Conservation (phyloP, 2,888 invertebrate genomes). For the Ormyrus thymus region DNA sequence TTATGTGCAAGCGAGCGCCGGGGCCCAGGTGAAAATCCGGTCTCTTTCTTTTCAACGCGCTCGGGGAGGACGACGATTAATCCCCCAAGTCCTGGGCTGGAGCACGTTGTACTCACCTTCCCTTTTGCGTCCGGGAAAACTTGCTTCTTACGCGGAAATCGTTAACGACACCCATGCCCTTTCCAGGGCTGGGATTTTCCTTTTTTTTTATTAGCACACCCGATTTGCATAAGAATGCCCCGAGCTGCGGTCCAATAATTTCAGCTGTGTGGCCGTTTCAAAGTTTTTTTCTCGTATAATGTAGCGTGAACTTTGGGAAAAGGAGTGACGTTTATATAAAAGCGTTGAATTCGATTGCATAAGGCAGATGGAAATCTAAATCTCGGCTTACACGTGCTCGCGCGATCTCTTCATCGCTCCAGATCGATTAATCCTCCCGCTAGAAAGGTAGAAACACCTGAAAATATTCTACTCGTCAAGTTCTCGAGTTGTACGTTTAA, state of each 20-base stretch:
- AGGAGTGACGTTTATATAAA: too few relatives aligned
- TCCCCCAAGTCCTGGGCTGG: constrained; percentile 35
- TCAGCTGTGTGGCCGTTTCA: too few relatives aligned
- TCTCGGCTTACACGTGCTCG: neutral
- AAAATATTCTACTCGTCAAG: constrained; percentile 1
- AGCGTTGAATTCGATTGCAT: too few relatives aligned
- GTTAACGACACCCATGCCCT: too few relatives aligned
- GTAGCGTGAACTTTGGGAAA: too few relatives aligned
- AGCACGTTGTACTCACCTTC: constrained; percentile 27
- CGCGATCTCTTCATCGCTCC: neutral
- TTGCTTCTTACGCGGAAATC: too few relatives aligned
- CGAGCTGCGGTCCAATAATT: too few relatives aligned
- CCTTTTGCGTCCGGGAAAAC: too few relatives aligned
- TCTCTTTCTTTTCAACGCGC: constrained; percentile 31
- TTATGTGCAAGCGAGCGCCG: constrained; percentile 15
- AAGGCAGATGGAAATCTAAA: too few relatives aligned
- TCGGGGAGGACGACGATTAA: constrained; percentile 47
- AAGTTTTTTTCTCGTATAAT: too few relatives aligned
- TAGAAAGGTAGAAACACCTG: neutral
- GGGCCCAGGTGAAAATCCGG: constrained; percentile 55
- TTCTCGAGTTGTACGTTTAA: neutral
- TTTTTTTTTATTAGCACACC: neutral
- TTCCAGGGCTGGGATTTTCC: constrained; percentile 6
- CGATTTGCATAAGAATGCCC: constrained; percentile 50
- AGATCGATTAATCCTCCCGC: constrained; percentile 8